A percentile compares a stretch with the other conserved stretches of the same genome.
Evolutionary conservation across 2,888 invertebrate species (phyloP).

Genomic region (Hesperia comma): DNA sequence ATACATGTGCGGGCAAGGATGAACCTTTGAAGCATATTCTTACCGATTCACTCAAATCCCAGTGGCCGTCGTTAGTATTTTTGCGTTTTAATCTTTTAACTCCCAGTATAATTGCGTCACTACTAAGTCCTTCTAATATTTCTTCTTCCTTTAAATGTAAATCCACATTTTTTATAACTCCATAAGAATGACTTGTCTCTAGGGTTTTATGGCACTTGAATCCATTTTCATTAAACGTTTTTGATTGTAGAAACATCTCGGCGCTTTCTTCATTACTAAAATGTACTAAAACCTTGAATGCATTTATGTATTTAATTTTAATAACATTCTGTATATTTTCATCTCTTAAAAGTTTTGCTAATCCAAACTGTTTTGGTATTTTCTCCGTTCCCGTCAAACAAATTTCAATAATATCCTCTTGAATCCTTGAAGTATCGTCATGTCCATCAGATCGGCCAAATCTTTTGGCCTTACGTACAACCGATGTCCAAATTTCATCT

Average conservation of each 20-base stretch:
- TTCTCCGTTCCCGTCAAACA: constrained; percentile 14
- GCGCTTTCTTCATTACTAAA: constrained; percentile 19
- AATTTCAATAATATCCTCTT: constrained; percentile 14
- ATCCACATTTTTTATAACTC: constrained; percentile 25
- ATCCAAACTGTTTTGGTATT: constrained; percentile 31
- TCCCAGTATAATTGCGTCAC: neutral
- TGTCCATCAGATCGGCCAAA: neutral
- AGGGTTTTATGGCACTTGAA: constrained; percentile 23
- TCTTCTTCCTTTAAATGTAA: constrained; percentile 12
- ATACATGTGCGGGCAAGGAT: neutral
- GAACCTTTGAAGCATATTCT: constrained; percentile 40
- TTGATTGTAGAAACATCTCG: constrained; percentile 5
- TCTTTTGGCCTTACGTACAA: constrained; percentile 9
- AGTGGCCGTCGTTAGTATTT: constrained; percentile 28
- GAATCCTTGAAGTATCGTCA: neutral
- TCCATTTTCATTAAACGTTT: constrained; percentile 12
- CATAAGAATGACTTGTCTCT: constrained; percentile 11
- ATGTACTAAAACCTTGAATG: constrained; percentile 25
- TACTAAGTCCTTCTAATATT: constrained; percentile 2
- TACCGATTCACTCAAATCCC: constrained; percentile 39
- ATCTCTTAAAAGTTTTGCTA: constrained; percentile 30
- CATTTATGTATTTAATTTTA: constrained; percentile 29
- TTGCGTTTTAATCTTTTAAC: constrained; percentile 28
- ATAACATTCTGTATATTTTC: constrained; percentile 21
- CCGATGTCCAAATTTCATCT: constrained; percentile 19